Evolutionary conservation across 1,140 invertebrate genomes (phyloP), one percentile per base, ranked within the genome.

Genomic region (Lordiphosa mommai): DNA sequence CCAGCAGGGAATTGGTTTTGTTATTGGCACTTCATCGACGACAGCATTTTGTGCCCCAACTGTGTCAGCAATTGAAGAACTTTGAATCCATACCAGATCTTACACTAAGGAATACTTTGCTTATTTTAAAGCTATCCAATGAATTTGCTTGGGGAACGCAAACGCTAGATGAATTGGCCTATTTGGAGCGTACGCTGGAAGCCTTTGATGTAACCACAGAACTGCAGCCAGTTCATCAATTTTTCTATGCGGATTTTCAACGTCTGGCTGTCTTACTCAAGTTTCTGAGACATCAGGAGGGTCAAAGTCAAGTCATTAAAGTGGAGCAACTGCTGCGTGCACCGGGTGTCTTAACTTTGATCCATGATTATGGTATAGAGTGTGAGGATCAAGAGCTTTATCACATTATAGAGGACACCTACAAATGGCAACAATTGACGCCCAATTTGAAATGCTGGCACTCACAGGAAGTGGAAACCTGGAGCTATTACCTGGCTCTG

Each of bases 231-330:
- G 61, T 88, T 2, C 79, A 88, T 16, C 64, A 68, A 9, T 86
- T 85, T 16, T 88, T 88, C 41, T 77, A 77, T 23, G 66, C 68
- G 0, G 86, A 88, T 47, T 88, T 86, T 49, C 73, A 86, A 6
- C 86, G 86, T 2, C 44, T 88, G 4, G n/a, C 41, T 0, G 34
- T 61, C 4, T 13, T 88, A 16, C 48, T 88, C 0, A 64, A 67
- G 8, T 88, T 88, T 32, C 47, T 88, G 1, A 37, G 58, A 0
- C 52, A 61, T n/a, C 71, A 63, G 8, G 46, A 67, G 6, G 50
- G 57, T 1, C 30, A 52, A 0, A 68, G 47, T 14, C 72, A 72
- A 41, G 44, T 32, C 3, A 67, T 88, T 2, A 79, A 72, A 32
- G 82, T 88, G 0, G 68, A 80, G 7, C 29, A 79, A 0, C 29